phyloP scores from a whole-genome alignment of 2,113 vertebrate species.

The Heptranchias perlo region DNA sequence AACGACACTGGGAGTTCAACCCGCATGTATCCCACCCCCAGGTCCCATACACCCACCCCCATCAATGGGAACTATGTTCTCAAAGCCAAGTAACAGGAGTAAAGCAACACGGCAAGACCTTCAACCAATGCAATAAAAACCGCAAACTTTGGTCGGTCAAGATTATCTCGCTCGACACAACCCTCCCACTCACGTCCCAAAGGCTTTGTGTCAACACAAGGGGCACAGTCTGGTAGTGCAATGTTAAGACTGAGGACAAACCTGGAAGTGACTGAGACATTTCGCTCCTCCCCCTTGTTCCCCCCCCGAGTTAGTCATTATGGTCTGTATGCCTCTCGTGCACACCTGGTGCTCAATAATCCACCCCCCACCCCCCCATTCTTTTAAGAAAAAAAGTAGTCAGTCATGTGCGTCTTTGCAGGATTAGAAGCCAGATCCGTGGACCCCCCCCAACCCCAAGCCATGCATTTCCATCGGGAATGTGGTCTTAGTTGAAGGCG shows the following conservation, averaged over 20 bases:
- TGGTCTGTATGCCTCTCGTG: not conserved
- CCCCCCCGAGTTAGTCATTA: not conserved
- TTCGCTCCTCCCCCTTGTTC: not conserved
- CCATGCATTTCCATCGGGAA: not conserved
- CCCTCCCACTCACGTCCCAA: not conserved
- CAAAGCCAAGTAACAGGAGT: not conserved
- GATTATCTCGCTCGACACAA: not conserved
- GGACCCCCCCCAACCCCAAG: not conserved
- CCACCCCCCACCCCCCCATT: not conserved
- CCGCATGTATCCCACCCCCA: not conserved
- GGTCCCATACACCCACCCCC: not conserved
- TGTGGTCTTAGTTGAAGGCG: slow-evolving; percentile 68
- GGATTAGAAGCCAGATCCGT: not conserved
- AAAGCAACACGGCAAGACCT: not conserved
- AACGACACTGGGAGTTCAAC: not conserved
- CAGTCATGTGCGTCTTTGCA: not conserved
- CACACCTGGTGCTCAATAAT: not conserved
- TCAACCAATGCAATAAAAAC: not conserved
- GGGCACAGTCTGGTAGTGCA: not conserved
- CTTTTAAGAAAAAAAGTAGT: not conserved
- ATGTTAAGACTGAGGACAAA: not conserved
- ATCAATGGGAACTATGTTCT: not conserved
- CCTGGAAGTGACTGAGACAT: not conserved
- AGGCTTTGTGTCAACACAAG: not conserved
- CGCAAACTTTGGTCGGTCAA: not conserved